Percentiles rank a stretch among this genome's conserved stretches.
phyloP scores from a whole-genome alignment of 2,797 vertebrate genomes.

The Dermochelys coriacea region DNA sequence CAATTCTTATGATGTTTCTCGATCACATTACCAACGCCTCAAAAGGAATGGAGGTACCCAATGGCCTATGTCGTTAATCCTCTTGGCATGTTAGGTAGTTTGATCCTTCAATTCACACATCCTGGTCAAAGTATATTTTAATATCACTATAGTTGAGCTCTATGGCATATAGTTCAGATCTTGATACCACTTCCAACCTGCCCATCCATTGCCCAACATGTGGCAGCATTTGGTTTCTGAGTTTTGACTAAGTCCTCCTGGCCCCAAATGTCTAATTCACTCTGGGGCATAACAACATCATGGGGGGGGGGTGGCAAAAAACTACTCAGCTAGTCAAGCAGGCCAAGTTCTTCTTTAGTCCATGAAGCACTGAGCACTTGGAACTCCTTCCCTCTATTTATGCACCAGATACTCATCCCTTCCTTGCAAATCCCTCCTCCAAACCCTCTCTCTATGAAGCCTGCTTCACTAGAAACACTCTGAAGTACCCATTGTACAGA shows the following conservation, averaged over 20 bases:
- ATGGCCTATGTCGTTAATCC: not conserved
- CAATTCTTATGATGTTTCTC: not conserved
- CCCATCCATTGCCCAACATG: constrained; percentile 7
- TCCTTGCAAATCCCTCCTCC: constrained; percentile 39
- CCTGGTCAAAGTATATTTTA: not conserved
- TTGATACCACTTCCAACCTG: not conserved
- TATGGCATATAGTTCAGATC: constrained; percentile 3
- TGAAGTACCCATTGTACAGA: constrained; percentile 32
- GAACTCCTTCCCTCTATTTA: not conserved
- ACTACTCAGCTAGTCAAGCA: not conserved
- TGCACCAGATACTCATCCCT: not conserved
- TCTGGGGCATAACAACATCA: not conserved
- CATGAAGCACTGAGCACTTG: not conserved
- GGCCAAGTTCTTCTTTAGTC: not conserved
- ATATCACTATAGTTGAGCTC: not conserved
- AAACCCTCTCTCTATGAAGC: constrained; percentile 25
- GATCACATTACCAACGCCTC: not conserved
- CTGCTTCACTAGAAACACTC: constrained; percentile 53
- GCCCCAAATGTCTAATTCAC: not conserved
- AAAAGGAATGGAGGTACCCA: not conserved
- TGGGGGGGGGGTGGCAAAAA: not conserved
- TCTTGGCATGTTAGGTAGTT: constrained; percentile 1
- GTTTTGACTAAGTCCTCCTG: constrained; percentile 14
- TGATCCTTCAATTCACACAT: not conserved
- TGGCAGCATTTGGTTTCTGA: constrained; percentile 19